Conservation (phyloP, 2,113 vertebrate genomes). For the Rhipidura dahli region DNA sequence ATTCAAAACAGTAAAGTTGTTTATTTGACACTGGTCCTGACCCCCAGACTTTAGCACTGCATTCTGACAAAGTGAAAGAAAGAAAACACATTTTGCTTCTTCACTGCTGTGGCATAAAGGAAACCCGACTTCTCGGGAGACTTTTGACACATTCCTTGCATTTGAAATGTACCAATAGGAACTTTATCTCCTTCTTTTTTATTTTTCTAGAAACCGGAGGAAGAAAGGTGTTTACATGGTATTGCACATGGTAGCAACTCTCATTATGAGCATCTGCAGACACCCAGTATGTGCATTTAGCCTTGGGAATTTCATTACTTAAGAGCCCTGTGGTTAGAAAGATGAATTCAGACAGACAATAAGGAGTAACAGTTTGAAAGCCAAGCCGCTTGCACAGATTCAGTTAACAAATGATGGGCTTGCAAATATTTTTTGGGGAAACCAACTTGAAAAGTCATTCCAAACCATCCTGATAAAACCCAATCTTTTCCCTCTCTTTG, state of each 20-base stretch:
- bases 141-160: conserved; percentile 63
- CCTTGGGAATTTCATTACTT: conserved; percentile 64
- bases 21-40: conserved; percentile 77
- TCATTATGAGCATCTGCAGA: conserved; percentile 46
- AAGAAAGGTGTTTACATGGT: conserved; percentile 68
- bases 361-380: conserved; percentile 52
- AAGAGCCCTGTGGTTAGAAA: conserved; percentile 58
- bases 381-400: conserved; percentile 13
- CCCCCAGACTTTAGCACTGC: conserved; percentile 67
- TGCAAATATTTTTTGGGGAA: neutral
- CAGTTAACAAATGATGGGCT: conserved; percentile 14
- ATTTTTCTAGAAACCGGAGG: conserved; percentile 67
- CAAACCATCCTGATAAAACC: neutral
- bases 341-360: conserved; percentile 61
- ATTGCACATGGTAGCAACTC: conserved; percentile 39
- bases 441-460: neutral
- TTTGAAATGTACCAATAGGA: conserved; percentile 55
- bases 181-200: conserved; percentile 42
- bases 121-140: conserved; percentile 54
- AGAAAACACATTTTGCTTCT: conserved; percentile 72
- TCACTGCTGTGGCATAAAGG: conserved; percentile 62
- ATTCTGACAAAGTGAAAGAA: conserved; percentile 75
- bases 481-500: neutral
- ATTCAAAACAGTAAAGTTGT: conserved; percentile 81
- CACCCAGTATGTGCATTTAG: conserved; percentile 40